A percentile compares a stretch with the other conserved stretches of the same genome.
These are phyloP conservation scores for Tarsius wallacei DNA, from an alignment of 2,797 vertebrate genomes.

Conservation along the genomic window DNA sequence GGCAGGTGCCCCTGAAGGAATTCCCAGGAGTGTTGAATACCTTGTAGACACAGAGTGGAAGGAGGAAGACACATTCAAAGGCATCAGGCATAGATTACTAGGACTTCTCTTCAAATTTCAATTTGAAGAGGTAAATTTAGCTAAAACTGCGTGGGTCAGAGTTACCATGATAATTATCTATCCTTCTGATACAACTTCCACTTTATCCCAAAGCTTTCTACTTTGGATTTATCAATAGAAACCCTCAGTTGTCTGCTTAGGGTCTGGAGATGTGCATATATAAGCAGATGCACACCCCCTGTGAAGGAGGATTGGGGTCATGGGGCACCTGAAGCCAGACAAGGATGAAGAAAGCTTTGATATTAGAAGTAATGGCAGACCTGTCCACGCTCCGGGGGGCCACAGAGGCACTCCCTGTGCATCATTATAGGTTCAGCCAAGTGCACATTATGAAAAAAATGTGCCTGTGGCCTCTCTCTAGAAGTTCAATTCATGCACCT, in stretches of 20 bases:
- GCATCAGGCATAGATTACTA: not conserved
- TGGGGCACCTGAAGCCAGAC: not conserved
- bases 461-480: not conserved
- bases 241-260: not conserved
- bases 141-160: not conserved
- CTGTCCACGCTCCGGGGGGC: accelerated
- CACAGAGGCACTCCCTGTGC: not conserved
- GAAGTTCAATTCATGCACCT: not conserved
- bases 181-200: not conserved
- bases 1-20: constrained; percentile 36
- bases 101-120: constrained; percentile 57
- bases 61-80: not conserved
- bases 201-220: not conserved
- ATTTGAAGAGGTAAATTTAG: not conserved
- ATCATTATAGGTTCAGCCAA: not conserved
- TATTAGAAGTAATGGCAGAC: not conserved
- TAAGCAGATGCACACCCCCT: not conserved
- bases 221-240: not conserved
- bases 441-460: not conserved
- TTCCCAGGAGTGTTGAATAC: not conserved
- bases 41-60: not conserved
- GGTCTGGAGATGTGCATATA: not conserved
- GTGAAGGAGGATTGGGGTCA: not conserved
- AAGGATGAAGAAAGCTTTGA: not conserved
- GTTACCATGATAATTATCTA: not conserved